Evolutionary conservation across 2,888 invertebrate genomes (phyloP).

Genomic region (Myathropa florea): DNA sequence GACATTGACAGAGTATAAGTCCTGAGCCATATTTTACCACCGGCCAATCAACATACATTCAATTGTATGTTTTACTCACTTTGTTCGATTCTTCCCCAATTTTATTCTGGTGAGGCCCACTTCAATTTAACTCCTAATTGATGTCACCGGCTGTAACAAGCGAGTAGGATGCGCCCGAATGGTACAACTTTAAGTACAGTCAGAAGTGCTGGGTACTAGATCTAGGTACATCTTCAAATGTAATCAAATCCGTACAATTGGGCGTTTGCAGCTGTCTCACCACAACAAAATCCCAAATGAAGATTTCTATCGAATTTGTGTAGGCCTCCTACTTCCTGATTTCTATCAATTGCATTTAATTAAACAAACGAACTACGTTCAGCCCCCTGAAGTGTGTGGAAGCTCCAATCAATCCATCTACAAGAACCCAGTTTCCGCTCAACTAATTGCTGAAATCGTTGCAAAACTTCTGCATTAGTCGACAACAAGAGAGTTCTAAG

Average conservation of each 20-base stretch:
- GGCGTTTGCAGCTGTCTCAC: not conserved
- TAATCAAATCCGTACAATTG: not conserved
- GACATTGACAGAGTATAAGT: no score
- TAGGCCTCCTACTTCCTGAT: conserved; percentile 1
- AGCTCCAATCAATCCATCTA: conserved; percentile 37
- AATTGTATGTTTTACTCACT: no score
- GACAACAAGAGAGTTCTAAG: conserved; percentile 10
- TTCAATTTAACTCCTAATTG: no score
- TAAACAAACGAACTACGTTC: conserved; percentile 11
- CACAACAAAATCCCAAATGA: not conserved
- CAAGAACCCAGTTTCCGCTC: conserved; percentile 50
- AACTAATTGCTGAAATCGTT: conserved; percentile 56
- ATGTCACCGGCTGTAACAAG: no score
- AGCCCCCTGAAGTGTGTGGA: not conserved
- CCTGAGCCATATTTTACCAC: no score
- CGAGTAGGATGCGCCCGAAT: no score
- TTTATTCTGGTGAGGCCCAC: no score
- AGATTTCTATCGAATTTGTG: not conserved
- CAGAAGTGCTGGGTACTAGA: no score
- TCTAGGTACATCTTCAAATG: no score
- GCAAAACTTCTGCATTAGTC: conserved; percentile 33
- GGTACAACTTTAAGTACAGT: no score
- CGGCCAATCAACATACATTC: no score
- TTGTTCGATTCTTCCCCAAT: no score
- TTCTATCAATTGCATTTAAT: not conserved